A percentile compares a stretch with the other conserved stretches of the same genome.
These are phyloP conservation scores for Platanista minor DNA, from an alignment of 2,113 vertebrate genomes.

Conservation along the genomic window DNA sequence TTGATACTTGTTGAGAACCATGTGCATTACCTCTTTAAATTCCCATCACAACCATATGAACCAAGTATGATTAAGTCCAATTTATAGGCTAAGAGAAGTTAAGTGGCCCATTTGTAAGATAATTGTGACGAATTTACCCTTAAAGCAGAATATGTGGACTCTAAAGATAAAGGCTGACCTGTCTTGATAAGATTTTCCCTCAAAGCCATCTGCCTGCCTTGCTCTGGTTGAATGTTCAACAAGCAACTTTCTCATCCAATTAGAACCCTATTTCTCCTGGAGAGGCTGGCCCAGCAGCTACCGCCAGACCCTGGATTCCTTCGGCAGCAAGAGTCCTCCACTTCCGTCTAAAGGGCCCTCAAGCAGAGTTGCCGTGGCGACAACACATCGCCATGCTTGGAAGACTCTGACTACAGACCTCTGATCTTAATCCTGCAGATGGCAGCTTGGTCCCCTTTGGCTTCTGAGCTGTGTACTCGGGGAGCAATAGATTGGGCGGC, in stretches of 20 bases:
- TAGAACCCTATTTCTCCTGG: not conserved
- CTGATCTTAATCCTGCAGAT: not conserved
- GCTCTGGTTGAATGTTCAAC: rapidly evolving
- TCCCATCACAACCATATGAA: not conserved
- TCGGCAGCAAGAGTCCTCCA: rapidly evolving
- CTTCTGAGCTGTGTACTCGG: not conserved
- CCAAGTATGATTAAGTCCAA: not conserved
- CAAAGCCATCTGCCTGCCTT: not conserved
- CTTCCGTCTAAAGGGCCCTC: not conserved
- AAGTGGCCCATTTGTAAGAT: not conserved
- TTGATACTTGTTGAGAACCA: not conserved
- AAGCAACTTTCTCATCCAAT: rapidly evolving
- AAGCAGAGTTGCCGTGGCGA: not conserved
- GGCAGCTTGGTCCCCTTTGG: not conserved
- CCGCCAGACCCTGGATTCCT: not conserved
- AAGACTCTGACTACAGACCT: rapidly evolving
- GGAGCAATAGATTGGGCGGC: not conserved
- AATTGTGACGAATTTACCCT: not conserved
- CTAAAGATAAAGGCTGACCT: not conserved
- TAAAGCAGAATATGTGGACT: no score
- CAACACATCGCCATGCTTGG: not conserved
- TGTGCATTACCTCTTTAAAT: not conserved
- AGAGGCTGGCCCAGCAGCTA: not conserved
- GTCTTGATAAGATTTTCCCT: not conserved
- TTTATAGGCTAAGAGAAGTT: not conserved